Conservation (phyloP, 2,888 invertebrate genomes). For the Ectobius pallidus region DNA sequence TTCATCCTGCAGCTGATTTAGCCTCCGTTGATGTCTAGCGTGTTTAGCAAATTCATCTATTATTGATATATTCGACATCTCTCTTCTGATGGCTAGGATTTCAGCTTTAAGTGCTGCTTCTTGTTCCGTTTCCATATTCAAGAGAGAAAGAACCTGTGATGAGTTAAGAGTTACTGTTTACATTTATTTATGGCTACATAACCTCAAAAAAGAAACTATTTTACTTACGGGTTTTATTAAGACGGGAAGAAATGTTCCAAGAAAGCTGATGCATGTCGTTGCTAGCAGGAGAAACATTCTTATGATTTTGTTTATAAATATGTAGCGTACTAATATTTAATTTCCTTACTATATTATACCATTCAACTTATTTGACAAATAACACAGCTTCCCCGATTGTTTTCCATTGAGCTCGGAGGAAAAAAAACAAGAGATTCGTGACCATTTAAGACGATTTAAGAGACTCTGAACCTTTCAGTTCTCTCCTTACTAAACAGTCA, state of each 20-base stretch:
- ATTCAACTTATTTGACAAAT: too few species aligned
- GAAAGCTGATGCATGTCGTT: conserved; percentile 40
- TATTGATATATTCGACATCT: conserved; percentile 52
- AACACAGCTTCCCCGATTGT: too few species aligned
- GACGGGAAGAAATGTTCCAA: conserved; percentile 48
- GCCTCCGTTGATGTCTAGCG: conserved; percentile 53
- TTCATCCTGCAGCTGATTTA: conserved; percentile 50
- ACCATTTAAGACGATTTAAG: too few species aligned
- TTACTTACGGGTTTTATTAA: conserved; percentile 51
- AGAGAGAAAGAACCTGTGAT: background rate
- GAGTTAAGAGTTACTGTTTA: background rate
- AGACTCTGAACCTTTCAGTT: too few species aligned
- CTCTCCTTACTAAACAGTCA: too few species aligned
- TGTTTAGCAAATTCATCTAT: conserved; percentile 56
- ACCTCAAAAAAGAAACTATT: background rate
- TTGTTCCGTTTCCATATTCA: background rate
- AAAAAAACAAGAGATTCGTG: too few species aligned
- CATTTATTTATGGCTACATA: background rate
- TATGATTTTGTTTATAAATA: background rate
- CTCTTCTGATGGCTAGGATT: conserved; percentile 47
- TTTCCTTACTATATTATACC: too few species aligned
- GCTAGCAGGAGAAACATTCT: background rate
- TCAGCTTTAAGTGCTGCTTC: background rate
- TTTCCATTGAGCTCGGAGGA: too few species aligned
- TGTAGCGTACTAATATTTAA: too few species aligned